Evolutionary conservation across 2,113 vertebrate species (phyloP), one percentile per base, ranked within the genome.

Genomic region (Columba livia): DNA sequence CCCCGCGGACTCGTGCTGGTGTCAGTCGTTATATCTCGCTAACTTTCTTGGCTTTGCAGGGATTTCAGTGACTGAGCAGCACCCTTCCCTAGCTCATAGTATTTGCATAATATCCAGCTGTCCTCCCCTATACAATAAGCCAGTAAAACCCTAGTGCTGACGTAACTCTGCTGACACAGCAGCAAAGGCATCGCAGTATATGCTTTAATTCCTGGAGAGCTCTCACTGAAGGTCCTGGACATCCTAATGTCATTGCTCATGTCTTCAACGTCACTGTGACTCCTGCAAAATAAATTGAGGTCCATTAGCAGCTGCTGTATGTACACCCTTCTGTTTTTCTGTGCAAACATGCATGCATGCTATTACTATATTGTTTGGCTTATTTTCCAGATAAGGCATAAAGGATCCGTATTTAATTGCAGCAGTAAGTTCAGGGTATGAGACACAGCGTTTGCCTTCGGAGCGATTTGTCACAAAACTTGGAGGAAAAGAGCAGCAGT

Each of bases 341-440:
- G 7, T 67, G 86, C 94, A 88, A 84, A 89, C 86, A 90, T 0
- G 0, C 71, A 26, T 1, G 12, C 36, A 31, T 85, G 79, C 75
- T 62, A 4, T 40, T 12, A 56, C 65, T 67, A 3, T 26, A 58
- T 60, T 82, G 38, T 50, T 34, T 19, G 12, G 6, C 6, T 48
- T 79, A 77, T 89, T 36, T 71, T 48, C 48, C 38, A 94, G 92
- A 71, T 67, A 84, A 95, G 61, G 72, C 88, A 91, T 93, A 95
- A 93, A 80, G 92, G 88, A 93, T 94, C 85, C 65, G 82, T 11
- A 60, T 94, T 96, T 94, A 91, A 96, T 64, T 90, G 91, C 72
- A 88, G 79, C 64, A 88, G 64, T 25, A 61, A 94, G 75, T 69
- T 94, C 32, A 71, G 74, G 75, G 75, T 71, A 51, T 36, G 85